phyloP scores from a whole-genome alignment of 2,797 vertebrate species.

The Mareca strepera region DNA sequence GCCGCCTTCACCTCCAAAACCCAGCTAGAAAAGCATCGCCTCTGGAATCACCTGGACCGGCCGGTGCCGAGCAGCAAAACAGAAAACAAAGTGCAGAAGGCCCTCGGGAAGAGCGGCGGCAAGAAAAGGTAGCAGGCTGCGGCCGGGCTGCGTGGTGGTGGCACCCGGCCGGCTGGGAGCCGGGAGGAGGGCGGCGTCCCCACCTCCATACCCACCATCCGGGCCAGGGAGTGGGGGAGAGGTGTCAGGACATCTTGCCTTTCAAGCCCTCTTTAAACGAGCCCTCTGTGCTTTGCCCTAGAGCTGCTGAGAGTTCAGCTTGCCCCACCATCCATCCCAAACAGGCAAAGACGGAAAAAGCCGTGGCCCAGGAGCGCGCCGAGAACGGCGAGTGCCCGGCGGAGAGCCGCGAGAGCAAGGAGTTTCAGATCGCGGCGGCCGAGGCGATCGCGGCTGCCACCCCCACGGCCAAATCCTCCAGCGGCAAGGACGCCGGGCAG shows the following conservation, averaged over 20 bases:
- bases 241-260: background rate
- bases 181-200: background rate
- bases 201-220: background rate
- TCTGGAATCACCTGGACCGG: conserved; percentile 92
- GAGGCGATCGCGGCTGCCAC: conserved; percentile 71
- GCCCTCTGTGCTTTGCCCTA: conserved; percentile 75
- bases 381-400: conserved; percentile 87
- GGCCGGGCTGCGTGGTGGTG: background rate
- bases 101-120: conserved; percentile 80
- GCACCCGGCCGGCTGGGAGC: background rate
- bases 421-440: conserved; percentile 75
- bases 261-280: conserved; percentile 60
- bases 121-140: conserved; percentile 88
- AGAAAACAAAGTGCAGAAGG: conserved; percentile 84
- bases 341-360: conserved; percentile 88
- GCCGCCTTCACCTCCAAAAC: conserved; percentile 94
- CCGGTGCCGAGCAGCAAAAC: conserved; percentile 67
- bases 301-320: conserved; percentile 87
- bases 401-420: conserved; percentile 72
- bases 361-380: conserved; percentile 74
- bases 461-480: conserved; percentile 62
- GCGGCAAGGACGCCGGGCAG: conserved; percentile 80
- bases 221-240: conserved; percentile 1
- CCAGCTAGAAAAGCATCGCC: conserved; percentile 94
- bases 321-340: conserved; percentile 83